A percentile compares a stretch with the other conserved stretches of the same genome.
These are phyloP conservation scores for Hypsibius dujardini DNA, from an alignment of 1,140 invertebrate species.

Conservation along the genomic window DNA sequence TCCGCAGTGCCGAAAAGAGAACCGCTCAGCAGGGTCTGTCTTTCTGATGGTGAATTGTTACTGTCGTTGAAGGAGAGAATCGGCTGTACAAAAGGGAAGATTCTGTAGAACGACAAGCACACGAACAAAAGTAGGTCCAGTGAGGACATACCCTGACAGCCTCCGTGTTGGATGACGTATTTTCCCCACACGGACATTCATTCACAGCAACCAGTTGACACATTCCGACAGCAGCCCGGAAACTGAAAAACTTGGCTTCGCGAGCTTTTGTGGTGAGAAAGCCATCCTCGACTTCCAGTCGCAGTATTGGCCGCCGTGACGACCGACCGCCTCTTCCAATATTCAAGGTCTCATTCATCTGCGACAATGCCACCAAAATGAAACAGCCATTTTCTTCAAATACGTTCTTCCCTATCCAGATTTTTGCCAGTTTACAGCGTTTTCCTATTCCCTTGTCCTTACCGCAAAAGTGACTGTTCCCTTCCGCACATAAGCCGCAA, in stretches of 20 bases:
- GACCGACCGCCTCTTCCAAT: background rate
- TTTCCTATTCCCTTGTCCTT: background rate
- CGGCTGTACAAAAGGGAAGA: background rate
- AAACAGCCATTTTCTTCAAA: too few species aligned
- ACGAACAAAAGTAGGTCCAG: background rate
- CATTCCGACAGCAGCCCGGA: background rate
- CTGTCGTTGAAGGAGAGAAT: background rate
- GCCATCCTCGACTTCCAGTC: conserved; percentile 1
- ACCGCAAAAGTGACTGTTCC: background rate
- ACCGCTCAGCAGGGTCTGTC: background rate
- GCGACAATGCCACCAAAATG: background rate
- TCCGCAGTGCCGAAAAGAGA: background rate
- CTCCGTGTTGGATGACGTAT: background rate
- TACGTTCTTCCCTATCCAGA: too few species aligned
- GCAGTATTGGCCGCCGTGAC: background rate
- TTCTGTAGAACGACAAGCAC: too few species aligned
- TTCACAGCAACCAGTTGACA: conserved; percentile 4
- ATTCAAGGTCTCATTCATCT: background rate
- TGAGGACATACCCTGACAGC: background rate
- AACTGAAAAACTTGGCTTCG: background rate
- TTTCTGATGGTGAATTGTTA: background rate
- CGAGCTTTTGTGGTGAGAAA: background rate
- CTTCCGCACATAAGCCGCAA: background rate
- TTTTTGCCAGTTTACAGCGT: too few species aligned
- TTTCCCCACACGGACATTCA: conserved; percentile 7